Evolutionary conservation across 1,140 invertebrate genomes (phyloP), one percentile per base, ranked within the genome.

Genomic region (Muscidifurax raptorellus): DNA sequence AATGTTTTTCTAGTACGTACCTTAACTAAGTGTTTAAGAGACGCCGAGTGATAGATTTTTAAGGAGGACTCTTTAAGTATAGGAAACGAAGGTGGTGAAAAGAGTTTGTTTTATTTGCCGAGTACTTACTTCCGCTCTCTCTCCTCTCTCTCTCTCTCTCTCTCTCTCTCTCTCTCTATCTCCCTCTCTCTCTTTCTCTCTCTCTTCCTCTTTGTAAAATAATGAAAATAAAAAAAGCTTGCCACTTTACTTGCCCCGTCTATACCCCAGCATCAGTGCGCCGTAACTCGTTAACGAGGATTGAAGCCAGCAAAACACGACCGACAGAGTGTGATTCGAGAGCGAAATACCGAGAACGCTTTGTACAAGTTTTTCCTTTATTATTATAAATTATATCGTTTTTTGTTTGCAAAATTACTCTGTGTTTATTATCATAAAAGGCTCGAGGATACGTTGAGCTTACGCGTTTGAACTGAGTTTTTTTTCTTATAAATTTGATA

Each of bases 1-100:
- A 87, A 91, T 87, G 88, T 91, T 90, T 92, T 93, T 93, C 89
- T 92, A 91, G 90, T 88, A 87, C 87, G 86, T 90, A 89, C 83
- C 87, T 87, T 88, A 74, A 75, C 10, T 89, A 90, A 90, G 87
- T 89, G 89, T 89, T 86, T 88, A 86, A 67, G 79, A 77, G 78
- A 81, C 69, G 47, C 78, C 85, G 66, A 85, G 84, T 85, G 84
- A 85, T 85, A 85, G 84, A 85, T 85, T 81, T 80, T 81, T 77
- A 85, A 81, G 80, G 27, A 77, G 36, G 66, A 71, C 79, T 80
- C 77, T 7, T 18, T 59, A 59, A 7, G 77, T n/a, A 40, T 40
- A 27, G 27, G n/a, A 76, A 76, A 66, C 5, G 40, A n/a, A 71
- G 13, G 10, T 47, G 59, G n/a, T 28, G 67, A 40, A 25, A 30